These are phyloP conservation scores for Rhinophrynus dorsalis DNA, from an alignment of 2,797 vertebrate species.

Conservation along the genomic window DNA sequence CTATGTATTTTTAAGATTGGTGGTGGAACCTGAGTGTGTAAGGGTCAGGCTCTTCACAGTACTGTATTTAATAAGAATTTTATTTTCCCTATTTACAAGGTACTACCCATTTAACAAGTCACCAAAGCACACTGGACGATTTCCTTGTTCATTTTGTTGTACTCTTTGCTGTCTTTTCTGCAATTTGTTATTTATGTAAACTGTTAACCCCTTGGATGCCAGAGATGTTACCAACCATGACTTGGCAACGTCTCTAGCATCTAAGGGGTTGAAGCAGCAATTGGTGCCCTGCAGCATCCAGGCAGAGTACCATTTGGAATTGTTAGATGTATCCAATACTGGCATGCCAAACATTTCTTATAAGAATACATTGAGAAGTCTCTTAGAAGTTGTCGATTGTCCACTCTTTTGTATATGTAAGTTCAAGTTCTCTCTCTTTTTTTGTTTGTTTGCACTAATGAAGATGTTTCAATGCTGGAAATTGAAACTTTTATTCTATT, in stretches of 20 bases:
- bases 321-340: constrained; percentile 5
- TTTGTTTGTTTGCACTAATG: constrained; percentile 76
- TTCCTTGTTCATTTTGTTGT: background rate
- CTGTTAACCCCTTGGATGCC: too few species aligned
- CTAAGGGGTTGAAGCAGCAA: background rate
- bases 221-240: too few species aligned
- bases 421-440: constrained; percentile 48
- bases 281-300: background rate
- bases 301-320: background rate
- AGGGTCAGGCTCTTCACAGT: too few species aligned
- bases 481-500: constrained; percentile 81
- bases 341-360: constrained; percentile 43
- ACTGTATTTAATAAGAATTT: too few species aligned
- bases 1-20: too few species aligned
- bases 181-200: too few species aligned
- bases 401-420: constrained; percentile 50
- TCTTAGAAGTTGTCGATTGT: background rate
- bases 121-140: constrained; percentile 58
- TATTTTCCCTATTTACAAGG: too few species aligned
- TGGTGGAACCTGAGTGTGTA: too few species aligned
- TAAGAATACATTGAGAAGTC: background rate
- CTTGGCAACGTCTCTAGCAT: too few species aligned
- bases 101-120: too few species aligned
- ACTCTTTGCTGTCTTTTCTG: too few species aligned
- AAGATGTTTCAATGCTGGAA: constrained; percentile 81